phyloP scores from a whole-genome alignment of 2,113 vertebrate species.

The Mobula birostris region DNA sequence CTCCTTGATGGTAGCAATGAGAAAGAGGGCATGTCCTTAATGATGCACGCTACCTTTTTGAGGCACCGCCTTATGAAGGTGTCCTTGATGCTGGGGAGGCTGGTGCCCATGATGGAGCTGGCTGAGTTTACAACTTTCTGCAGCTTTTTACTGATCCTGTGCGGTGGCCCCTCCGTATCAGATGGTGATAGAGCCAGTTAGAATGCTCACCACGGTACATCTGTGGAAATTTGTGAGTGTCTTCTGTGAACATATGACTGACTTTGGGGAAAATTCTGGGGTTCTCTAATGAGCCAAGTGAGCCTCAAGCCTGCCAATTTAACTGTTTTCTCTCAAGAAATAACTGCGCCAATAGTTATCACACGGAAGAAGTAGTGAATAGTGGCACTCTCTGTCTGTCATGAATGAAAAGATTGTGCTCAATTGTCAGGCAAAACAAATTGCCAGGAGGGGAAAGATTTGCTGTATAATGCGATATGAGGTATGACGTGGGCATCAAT shows the following conservation, averaged over 20 bases:
- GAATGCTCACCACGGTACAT: too few relatives aligned
- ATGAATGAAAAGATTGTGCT: slow-evolving; percentile 1
- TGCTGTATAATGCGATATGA: neutral
- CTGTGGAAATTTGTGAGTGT: too few relatives aligned
- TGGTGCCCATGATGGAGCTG: too few relatives aligned
- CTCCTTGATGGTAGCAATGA: too few relatives aligned
- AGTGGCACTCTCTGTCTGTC: neutral
- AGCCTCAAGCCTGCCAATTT: neutral
- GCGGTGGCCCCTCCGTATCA: too few relatives aligned
- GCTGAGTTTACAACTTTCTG: too few relatives aligned
- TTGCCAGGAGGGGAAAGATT: neutral
- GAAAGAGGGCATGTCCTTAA: too few relatives aligned
- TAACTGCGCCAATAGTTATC: neutral
- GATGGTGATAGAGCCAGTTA: too few relatives aligned
- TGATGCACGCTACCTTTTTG: too few relatives aligned
- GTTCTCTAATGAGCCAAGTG: neutral
- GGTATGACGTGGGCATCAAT: neutral
- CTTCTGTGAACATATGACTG: neutral
- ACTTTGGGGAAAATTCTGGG: neutral
- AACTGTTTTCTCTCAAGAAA: neutral
- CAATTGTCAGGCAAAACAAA: neutral
- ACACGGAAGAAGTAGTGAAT: neutral
- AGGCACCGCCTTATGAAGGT: too few relatives aligned
- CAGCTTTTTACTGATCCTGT: too few relatives aligned
- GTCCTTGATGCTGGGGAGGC: too few relatives aligned